phyloP scores from a whole-genome alignment of 2,888 invertebrate species.

The Trachelus troglodyta region DNA sequence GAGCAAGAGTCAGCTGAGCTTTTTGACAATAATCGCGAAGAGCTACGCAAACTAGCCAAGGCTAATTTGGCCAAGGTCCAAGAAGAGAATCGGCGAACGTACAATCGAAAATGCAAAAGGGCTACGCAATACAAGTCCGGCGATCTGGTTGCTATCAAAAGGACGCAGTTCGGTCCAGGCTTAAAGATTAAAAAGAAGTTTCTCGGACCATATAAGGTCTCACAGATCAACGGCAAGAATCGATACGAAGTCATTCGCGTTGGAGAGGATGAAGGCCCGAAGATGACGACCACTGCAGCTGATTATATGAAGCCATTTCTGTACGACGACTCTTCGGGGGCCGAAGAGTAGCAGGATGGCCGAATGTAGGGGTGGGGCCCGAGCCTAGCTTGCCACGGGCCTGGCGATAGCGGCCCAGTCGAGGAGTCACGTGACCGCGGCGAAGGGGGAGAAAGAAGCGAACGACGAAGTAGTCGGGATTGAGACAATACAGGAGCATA shows the following conservation, averaged over 20 bases:
- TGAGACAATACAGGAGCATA: no score
- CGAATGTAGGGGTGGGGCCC: background rate
- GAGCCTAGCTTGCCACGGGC: background rate
- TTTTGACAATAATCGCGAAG: constrained; percentile 6
- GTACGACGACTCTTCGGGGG: constrained; percentile 7
- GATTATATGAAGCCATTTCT: constrained; percentile 26
- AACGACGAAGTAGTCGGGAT: no score
- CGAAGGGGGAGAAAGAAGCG: no score
- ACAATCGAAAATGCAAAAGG: constrained; percentile 28
- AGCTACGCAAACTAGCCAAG: constrained; percentile 21
- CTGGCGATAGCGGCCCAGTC: no score
- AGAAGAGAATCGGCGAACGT: constrained; percentile 32
- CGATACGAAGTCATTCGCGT: constrained; percentile 30
- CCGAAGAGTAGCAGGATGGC: background rate
- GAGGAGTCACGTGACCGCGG: no score
- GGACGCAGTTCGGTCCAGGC: constrained; percentile 7
- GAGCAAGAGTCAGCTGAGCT: no score
- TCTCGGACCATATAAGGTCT: constrained; percentile 34
- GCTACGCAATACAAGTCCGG: constrained; percentile 31
- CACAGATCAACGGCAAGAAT: constrained; percentile 27
- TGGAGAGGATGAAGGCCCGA: constrained; percentile 29
- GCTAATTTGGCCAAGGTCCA: constrained; percentile 29
- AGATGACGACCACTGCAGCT: constrained; percentile 23
- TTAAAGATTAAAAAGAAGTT: constrained; percentile 33
- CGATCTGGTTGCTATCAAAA: constrained; percentile 29